phyloP scores from a whole-genome alignment of 2,888 invertebrate species.

The Philonicus albiceps region DNA sequence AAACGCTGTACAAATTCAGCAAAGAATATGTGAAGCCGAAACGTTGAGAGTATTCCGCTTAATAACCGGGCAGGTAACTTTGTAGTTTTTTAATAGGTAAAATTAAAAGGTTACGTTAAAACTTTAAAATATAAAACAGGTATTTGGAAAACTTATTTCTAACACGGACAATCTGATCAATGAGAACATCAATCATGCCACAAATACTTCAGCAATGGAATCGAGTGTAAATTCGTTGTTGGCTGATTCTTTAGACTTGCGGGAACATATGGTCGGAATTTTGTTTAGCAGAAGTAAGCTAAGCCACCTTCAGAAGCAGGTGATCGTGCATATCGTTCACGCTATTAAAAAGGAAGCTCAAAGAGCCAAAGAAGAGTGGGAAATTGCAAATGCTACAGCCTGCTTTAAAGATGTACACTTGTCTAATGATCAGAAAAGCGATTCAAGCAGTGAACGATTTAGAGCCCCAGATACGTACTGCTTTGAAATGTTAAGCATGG shows the following conservation, averaged over 20 bases:
- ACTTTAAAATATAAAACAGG: slow-evolving; percentile 64
- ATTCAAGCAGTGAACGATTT: slow-evolving; percentile 56
- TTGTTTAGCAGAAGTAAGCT: slow-evolving; percentile 92
- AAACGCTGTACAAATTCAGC: slow-evolving; percentile 71
- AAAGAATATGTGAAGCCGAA: slow-evolving; percentile 88
- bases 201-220: slow-evolving; percentile 56
- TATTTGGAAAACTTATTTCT: slow-evolving; percentile 88
- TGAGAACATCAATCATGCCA: slow-evolving; percentile 47
- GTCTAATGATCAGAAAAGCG: slow-evolving; percentile 56
- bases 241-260: slow-evolving; percentile 73
- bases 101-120: background rate
- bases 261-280: slow-evolving; percentile 97
- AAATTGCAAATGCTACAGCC: slow-evolving; percentile 65
- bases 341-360: slow-evolving; percentile 90
- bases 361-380: slow-evolving; percentile 91
- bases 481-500: slow-evolving; percentile 97
- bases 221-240: slow-evolving; percentile 58
- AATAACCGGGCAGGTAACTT: slow-evolving; percentile 82
- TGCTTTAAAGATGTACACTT: slow-evolving; percentile 55
- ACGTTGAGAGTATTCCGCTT: slow-evolving; percentile 91
- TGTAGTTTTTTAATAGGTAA: background rate
- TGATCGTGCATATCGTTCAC: slow-evolving; percentile 87
- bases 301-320: slow-evolving; percentile 92
- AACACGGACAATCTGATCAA: slow-evolving; percentile 60
- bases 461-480: slow-evolving; percentile 84